Conservation (phyloP, 2,797 vertebrate genomes). For the Acropternis orthonyx region DNA sequence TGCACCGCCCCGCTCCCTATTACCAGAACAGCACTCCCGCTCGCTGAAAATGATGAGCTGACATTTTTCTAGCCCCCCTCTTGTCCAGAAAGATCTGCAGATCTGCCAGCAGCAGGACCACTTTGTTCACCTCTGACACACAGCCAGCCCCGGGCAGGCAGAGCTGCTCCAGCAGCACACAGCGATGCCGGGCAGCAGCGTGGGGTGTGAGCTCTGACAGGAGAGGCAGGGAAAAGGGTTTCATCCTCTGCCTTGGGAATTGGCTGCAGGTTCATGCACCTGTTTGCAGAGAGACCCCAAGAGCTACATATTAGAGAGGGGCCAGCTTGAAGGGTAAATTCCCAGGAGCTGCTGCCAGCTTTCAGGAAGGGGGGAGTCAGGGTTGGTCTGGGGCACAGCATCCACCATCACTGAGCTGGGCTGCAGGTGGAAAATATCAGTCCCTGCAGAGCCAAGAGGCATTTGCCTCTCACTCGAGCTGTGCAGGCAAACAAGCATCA, state of each 20-base stretch:
- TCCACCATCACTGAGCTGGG: background rate
- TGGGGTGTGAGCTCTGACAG: rapidly evolving
- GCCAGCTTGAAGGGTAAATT: background rate
- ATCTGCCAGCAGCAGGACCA: background rate
- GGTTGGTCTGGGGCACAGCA: background rate
- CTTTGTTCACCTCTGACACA: background rate
- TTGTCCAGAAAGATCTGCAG: background rate
- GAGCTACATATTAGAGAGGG: background rate
- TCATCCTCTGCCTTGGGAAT: background rate
- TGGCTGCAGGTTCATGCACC: rapidly evolving
- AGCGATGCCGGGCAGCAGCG: background rate
- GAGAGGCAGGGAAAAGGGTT: background rate
- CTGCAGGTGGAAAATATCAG: background rate
- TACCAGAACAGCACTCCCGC: conserved; percentile 45
- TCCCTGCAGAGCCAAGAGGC: background rate
- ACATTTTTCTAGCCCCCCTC: background rate
- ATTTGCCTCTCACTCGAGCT: background rate
- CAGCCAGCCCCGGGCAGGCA: background rate
- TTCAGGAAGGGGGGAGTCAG: background rate
- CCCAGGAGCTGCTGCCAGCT: background rate
- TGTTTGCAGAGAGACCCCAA: background rate
- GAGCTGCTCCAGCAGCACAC: background rate
- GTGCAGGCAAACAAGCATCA: background rate
- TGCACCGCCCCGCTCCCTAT: background rate
- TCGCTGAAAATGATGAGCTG: conserved; percentile 15